phyloP scores from a whole-genome alignment of 2,888 invertebrate species.

The Pseudococcus longispinus region DNA sequence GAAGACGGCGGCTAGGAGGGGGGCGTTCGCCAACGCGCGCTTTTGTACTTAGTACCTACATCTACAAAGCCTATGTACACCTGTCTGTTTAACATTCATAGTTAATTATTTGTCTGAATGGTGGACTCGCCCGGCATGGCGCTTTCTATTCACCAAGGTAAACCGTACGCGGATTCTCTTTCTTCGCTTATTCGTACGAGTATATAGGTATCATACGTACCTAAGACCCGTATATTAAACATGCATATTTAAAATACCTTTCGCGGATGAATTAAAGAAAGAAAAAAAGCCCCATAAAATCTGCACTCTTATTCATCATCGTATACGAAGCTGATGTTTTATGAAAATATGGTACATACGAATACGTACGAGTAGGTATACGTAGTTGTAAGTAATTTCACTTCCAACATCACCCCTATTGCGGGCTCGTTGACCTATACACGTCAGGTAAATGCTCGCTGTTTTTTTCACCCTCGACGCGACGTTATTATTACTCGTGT shows the following conservation, averaged over 20 bases:
- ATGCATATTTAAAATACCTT: background rate
- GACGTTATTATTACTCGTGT: too few relatives aligned
- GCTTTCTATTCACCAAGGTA: background rate
- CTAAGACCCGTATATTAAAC: background rate
- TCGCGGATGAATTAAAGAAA: background rate
- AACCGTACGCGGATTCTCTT: background rate
- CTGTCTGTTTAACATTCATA: slow-evolving; percentile 51
- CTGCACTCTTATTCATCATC: too few relatives aligned
- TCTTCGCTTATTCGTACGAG: background rate
- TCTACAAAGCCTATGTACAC: background rate
- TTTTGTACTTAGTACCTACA: background rate
- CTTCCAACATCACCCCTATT: too few relatives aligned
- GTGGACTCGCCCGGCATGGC: background rate
- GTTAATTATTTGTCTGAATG: slow-evolving; percentile 50
- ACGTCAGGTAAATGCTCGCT: too few relatives aligned
- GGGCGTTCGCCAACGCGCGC: background rate
- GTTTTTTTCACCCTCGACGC: too few relatives aligned
- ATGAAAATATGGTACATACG: too few relatives aligned
- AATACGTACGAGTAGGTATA: too few relatives aligned
- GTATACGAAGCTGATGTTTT: too few relatives aligned
- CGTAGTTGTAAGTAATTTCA: too few relatives aligned
- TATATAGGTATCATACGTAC: background rate
- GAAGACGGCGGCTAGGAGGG: background rate
- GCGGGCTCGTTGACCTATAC: too few relatives aligned
- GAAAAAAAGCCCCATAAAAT: background rate